phyloP scores from a whole-genome alignment of 2,797 vertebrate species.

The Loriculus beryllinus region DNA sequence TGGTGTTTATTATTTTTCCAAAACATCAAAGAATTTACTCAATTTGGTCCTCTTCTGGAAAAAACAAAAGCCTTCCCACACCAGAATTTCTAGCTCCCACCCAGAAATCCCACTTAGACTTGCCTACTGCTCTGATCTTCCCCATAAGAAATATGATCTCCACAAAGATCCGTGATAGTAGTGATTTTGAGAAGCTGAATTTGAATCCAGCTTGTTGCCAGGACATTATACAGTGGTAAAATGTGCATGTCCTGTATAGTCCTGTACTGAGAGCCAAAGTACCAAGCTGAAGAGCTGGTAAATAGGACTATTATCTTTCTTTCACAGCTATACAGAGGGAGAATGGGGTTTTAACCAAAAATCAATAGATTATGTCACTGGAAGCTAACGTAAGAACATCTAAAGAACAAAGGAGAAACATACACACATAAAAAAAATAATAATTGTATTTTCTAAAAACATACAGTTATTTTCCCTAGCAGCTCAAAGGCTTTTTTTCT shows the following conservation, averaged over 20 bases:
- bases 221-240: background rate
- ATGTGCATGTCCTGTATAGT: fast-evolving
- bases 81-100: background rate
- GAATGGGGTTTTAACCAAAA: background rate
- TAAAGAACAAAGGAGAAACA: background rate
- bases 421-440: background rate
- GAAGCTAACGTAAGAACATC: background rate
- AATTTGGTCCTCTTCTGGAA: background rate
- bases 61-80: background rate
- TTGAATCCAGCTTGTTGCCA: background rate
- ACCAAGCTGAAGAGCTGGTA: background rate
- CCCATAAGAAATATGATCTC: background rate
- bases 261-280: background rate
- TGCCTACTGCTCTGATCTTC: background rate
- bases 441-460: background rate
- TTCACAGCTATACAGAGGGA: background rate
- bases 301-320: background rate
- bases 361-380: background rate
- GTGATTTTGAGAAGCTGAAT: background rate
- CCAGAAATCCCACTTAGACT: background rate
- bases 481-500: background rate
- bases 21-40: background rate
- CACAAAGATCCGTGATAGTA: background rate
- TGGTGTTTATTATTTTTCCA: background rate
- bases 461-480: background rate